phyloP scores from a whole-genome alignment of 2,797 vertebrate species.

The Coluber constrictor region DNA sequence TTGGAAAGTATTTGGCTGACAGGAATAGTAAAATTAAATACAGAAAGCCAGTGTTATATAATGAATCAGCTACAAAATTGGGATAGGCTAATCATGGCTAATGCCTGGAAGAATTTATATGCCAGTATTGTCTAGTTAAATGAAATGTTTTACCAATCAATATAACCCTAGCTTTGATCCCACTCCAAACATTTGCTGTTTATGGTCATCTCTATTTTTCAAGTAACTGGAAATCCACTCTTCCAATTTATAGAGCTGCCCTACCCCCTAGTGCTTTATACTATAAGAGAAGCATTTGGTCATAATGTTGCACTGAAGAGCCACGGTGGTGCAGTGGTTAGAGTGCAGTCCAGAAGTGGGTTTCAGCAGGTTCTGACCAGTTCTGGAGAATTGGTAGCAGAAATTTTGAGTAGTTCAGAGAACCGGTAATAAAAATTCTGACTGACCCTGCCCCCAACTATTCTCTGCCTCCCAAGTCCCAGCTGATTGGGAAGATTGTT shows the following conservation, averaged over 20 bases:
- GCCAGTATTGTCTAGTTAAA: not conserved
- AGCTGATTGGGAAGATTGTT: too few relatives aligned
- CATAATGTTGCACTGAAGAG: not conserved
- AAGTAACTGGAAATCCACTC: not conserved
- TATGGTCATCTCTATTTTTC: not conserved
- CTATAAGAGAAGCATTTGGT: not conserved
- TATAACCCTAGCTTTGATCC: not conserved
- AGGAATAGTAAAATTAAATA: not conserved
- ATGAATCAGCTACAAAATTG: not conserved
- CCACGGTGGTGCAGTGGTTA: fast-evolving
- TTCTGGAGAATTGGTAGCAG: too few relatives aligned
- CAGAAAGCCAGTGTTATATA: not conserved
- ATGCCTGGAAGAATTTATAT: not conserved
- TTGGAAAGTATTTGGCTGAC: not conserved
- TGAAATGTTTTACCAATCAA: not conserved
- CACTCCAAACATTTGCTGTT: not conserved
- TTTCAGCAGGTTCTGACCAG: too few relatives aligned
- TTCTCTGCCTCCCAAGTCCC: too few relatives aligned
- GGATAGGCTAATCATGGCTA: not conserved
- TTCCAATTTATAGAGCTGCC: not conserved
- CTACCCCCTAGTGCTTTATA: not conserved
- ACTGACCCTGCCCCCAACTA: too few relatives aligned
- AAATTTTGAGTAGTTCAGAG: too few relatives aligned
- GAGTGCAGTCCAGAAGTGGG: too few relatives aligned
- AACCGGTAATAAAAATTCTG: too few relatives aligned